Percentiles rank a stretch among this genome's conserved stretches.
Evolutionary conservation across 2,113 vertebrate genomes (phyloP).

Genomic region (Heptranchias perlo): DNA sequence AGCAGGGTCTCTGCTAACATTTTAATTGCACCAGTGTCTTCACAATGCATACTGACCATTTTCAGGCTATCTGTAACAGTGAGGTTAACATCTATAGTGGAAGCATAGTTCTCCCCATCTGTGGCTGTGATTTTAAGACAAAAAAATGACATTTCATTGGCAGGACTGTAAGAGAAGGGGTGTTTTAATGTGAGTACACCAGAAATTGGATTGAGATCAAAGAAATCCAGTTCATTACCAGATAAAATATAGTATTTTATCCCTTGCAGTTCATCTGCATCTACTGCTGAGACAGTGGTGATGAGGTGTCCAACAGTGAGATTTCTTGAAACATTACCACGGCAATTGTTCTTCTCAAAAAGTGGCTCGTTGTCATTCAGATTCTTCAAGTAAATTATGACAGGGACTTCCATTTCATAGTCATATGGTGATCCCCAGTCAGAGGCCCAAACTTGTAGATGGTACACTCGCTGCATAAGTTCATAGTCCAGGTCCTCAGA

Average conservation of each 20-base stretch:
- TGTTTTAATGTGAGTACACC: slow-evolving; percentile 69
- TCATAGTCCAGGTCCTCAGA: slow-evolving; percentile 83
- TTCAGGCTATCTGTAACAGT: slow-evolving; percentile 62
- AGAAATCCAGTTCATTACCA: slow-evolving; percentile 77
- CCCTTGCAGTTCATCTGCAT: slow-evolving; percentile 84
- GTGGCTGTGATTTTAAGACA: slow-evolving; percentile 73
- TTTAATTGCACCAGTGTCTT: slow-evolving; percentile 75
- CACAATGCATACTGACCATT: slow-evolving; percentile 63
- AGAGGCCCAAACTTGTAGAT: slow-evolving; percentile 80
- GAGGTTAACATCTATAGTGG: slow-evolving; percentile 71
- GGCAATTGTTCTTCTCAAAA: slow-evolving; percentile 87
- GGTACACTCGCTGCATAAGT: slow-evolving; percentile 80
- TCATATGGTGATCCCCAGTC: slow-evolving; percentile 86
- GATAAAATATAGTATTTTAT: slow-evolving; percentile 75
- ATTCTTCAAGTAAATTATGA: slow-evolving; percentile 81
- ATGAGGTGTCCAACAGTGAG: slow-evolving; percentile 62
- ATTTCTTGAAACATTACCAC: slow-evolving; percentile 66
- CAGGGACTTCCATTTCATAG: slow-evolving; percentile 71
- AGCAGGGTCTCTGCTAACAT: slow-evolving; percentile 79
- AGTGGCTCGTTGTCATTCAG: slow-evolving; percentile 84
- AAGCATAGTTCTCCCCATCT: slow-evolving; percentile 74
- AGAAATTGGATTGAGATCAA: slow-evolving; percentile 69
- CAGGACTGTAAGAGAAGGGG: slow-evolving; percentile 54
- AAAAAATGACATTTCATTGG: slow-evolving; percentile 53
- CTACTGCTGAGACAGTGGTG: slow-evolving; percentile 75